Base-by-base conservation (phyloP, 2,888 invertebrate genomes). In the Fissipunctia ypsillon region DNA sequence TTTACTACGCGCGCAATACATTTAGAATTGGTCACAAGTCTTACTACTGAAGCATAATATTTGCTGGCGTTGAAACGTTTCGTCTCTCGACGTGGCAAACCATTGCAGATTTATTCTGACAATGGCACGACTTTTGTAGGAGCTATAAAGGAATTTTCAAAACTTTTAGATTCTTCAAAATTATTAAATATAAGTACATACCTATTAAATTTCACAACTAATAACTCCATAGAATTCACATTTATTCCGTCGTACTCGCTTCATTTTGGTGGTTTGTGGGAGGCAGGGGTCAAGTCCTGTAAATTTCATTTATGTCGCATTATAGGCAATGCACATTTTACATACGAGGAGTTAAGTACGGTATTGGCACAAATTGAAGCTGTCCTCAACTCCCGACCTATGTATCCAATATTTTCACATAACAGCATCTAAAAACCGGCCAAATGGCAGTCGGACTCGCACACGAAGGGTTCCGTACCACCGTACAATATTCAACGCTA, bases 41-140 rank as follows among this genome's bases (percentile, higher is more conserved):
- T 59, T 14, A 35, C 57, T 48, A 68, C 48, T 35, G 9, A 59
- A 25, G 57, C 28, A n/a, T n/a, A n/a, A 28, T 59, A 68, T 19
- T 56, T 56, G 10, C 56, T 56, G 56, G 28, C 22, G 19, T 56
- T 56, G 31, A 31, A 31, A 10, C 31, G 14, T 59, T 68, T 68
- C 45, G 59, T 68, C n/a, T 68, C 48, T 35, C 56, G 59, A 28
- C 35, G 68, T 10, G 48, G 68, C 35, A 69, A 69, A 60, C 69
- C 69, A 16, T 12, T 48, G n/a, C n/a, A 69, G 12, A 59, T 48
- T 38, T 60, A 45, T 52, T 65, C 52, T n/a, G 52, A 65, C 35
- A 52, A 50, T 57, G 57, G 57, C 22, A 57, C 31, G 5, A 35
- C 35, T 43, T 43, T 43, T 43, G 5, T 16, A 43, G 43, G 43